Percentiles rank a stretch among this genome's conserved stretches.
These are phyloP conservation scores for Amphipoea lucens DNA, from an alignment of 2,888 invertebrate genomes.

Conservation along the genomic window DNA sequence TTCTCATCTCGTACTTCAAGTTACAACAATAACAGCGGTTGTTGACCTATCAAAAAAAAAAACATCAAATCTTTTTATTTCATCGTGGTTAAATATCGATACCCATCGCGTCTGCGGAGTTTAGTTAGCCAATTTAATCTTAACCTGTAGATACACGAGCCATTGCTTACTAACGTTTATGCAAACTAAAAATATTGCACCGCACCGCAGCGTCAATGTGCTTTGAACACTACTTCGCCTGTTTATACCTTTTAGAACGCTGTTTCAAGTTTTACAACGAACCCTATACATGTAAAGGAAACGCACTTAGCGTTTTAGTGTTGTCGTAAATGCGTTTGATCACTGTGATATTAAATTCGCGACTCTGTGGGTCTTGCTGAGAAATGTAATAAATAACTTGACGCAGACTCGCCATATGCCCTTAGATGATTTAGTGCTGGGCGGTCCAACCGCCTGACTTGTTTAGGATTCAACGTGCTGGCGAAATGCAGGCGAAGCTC, in stretches of 20 bases:
- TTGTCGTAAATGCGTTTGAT: constrained; percentile 80
- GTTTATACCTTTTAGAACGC: constrained; percentile 28
- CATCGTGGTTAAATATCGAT: no score
- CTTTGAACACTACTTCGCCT: constrained; percentile 37
- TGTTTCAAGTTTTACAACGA: constrained; percentile 63
- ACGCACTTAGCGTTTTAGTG: constrained; percentile 74
- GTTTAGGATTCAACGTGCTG: constrained; percentile 62
- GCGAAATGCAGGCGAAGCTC: constrained; percentile 39
- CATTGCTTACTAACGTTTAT: constrained; percentile 11
- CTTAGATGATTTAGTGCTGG: constrained; percentile 77
- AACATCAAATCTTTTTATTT: no score
- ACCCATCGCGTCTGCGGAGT: not conserved
- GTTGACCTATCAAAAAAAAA: no score
- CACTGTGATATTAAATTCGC: constrained; percentile 76
- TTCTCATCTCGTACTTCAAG: no score
- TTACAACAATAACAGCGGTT: no score
- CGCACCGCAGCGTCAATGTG: constrained; percentile 14
- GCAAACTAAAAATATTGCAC: constrained; percentile 34
- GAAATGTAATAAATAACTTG: constrained; percentile 81
- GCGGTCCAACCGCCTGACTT: constrained; percentile 65
- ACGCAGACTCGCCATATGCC: constrained; percentile 69
- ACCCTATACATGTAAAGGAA: constrained; percentile 68
- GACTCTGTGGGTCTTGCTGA: constrained; percentile 71
- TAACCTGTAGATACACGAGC: constrained; percentile 15
- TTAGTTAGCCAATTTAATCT: not conserved